Conservation (phyloP, 2,113 vertebrate genomes). For the Delphinapterus leucas region DNA sequence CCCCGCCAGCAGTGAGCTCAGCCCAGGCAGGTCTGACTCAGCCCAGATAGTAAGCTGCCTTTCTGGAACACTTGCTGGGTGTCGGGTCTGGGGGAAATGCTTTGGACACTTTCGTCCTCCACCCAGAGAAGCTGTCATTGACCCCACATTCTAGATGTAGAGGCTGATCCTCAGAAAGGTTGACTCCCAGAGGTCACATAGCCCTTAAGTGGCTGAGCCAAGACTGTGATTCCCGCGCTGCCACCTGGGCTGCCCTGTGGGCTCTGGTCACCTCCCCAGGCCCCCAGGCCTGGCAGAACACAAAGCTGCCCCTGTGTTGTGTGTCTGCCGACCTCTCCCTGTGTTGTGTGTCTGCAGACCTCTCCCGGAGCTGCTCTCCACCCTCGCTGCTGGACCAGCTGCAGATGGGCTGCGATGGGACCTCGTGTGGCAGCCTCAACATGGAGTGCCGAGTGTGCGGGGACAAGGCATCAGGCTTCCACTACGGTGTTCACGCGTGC, state of each 20-base stretch:
- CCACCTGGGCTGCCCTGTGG: neutral
- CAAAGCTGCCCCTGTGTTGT: neutral
- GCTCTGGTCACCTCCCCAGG: neutral
- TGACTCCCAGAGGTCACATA: neutral
- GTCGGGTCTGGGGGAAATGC: neutral
- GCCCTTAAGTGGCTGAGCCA: neutral
- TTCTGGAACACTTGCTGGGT: neutral
- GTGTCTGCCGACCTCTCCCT: conserved; percentile 84
- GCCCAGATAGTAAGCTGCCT: neutral
- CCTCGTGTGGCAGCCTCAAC: conserved; percentile 84
- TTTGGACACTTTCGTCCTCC: neutral
- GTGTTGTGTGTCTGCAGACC: conserved; percentile 80
- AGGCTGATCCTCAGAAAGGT: neutral
- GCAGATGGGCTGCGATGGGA: conserved; percentile 88
- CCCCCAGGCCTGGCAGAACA: accelerated
- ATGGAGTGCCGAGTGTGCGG: conserved; percentile 97
- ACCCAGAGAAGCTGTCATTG: neutral
- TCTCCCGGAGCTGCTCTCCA: conserved; percentile 89
- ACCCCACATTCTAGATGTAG: neutral
- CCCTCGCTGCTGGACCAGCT: conserved; percentile 94
- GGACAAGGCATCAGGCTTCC: conserved; percentile 97
- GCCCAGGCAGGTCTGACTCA: neutral
- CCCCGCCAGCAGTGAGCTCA: neutral
- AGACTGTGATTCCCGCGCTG: neutral
- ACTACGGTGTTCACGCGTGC: conserved; percentile 97